These are phyloP conservation scores for Hyla sarda DNA, from an alignment of 2,113 vertebrate species.

Conservation along the genomic window DNA sequence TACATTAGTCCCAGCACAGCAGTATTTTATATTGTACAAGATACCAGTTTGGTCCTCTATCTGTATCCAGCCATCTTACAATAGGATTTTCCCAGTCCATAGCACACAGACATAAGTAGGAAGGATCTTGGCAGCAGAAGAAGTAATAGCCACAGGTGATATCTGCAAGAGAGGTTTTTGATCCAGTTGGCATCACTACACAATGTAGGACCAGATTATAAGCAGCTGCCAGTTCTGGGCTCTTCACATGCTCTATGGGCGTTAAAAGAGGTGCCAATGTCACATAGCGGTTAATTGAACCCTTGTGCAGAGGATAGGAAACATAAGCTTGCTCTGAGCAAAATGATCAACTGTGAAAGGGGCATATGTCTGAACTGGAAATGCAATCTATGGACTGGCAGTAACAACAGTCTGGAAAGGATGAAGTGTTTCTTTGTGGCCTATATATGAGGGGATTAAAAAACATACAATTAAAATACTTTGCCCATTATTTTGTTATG, in stretches of 20 bases:
- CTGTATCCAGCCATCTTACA: not conserved
- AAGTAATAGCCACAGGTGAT: constrained; percentile 31
- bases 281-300: constrained; percentile 20
- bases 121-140: constrained; percentile 4
- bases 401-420: not conserved
- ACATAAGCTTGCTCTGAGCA: not conserved
- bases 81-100: not conserved
- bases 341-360: not conserved
- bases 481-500: not conserved
- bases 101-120: not conserved
- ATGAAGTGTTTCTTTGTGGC: not conserved
- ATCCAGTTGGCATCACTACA: constrained; percentile 9
- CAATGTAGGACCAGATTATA: constrained; percentile 14
- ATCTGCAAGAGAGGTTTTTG: constrained; percentile 1
- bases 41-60: not conserved
- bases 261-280: constrained; percentile 16
- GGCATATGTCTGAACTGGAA: constrained; percentile 14
- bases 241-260: constrained; percentile 9
- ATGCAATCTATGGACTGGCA: not conserved
- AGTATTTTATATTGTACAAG: not conserved
- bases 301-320: constrained; percentile 16
- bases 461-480: not conserved
- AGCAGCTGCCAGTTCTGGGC: constrained; percentile 24
- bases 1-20: not conserved
- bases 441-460: not conserved